Base-by-base conservation (phyloP, 2,888 invertebrate genomes). In the Diaprepes abbreviatus region DNA sequence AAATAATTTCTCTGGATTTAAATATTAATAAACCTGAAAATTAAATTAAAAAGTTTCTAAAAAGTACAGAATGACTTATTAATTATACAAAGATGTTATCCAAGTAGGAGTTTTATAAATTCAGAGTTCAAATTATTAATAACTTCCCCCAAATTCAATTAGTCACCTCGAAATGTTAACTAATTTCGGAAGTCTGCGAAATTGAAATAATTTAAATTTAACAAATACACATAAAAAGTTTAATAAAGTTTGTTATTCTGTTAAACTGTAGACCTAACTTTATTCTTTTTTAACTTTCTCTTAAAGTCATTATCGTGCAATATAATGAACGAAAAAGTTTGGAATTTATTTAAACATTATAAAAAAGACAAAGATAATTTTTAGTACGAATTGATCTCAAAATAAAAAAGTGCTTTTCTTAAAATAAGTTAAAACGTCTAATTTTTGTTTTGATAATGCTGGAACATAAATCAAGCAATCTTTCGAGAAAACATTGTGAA, bases 171-270 rank as follows among this genome's bases (percentile, higher is more conserved):
- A 28, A 48, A 24, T 48, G 12, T 10, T 12, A 48, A 48, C 48
- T 28, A 48, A 28, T 48, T 48, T 48, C 24, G 3, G 14, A 48
- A 12, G 24, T 28, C 21, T 19, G n/a, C 12, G 14, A 48, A 48
- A 7, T 28, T 10, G 48, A 48, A 48, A 48, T 48, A 48, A 48
- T 48, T 48, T 48, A 21, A 48, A 28, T 48, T 48, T 14, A n/a
- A 7, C 48, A 48, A 48, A 48, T 48, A 48, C n/a, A 28, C 28
- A 48, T 48, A 48, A n/a, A 48, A 48, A 48, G 21, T 48, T 48
- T 2, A 43, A 28, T 28, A 6, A n/a, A 28, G 48, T 48, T 48
- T 28, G 19, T 19, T 48, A 48, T 28, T 48, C 48, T n/a, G 6
- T n/a, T n/a, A 12, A 48, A 48, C 48, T 24, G 10, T 4, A 24